These are phyloP conservation scores for Hydropsyche betteni DNA, from an alignment of 2,888 invertebrate species.

Conservation along the genomic window DNA sequence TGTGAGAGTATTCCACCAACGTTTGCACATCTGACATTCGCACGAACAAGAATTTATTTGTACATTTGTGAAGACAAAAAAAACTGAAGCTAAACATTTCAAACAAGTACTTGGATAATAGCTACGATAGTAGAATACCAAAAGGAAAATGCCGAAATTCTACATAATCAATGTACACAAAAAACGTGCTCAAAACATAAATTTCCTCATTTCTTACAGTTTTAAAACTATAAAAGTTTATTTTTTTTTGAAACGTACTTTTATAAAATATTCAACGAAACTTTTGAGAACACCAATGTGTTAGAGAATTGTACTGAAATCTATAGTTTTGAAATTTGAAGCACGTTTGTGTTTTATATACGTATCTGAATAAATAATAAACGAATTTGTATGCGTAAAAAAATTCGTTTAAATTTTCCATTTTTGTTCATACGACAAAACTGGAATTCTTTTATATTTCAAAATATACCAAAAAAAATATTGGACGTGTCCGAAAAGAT, in stretches of 20 bases:
- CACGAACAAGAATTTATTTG: not conserved
- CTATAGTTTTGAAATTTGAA: slow-evolving; percentile 13
- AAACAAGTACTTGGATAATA: too few relatives aligned
- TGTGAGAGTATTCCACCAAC: not conserved
- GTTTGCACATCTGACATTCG: slow-evolving; percentile 5
- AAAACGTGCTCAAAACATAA: too few relatives aligned
- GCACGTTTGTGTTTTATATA: slow-evolving; percentile 11
- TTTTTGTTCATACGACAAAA: slow-evolving; percentile 28
- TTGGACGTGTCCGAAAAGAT: not conserved
- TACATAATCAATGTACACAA: too few relatives aligned
- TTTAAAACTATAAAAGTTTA: too few relatives aligned
- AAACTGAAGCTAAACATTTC: too few relatives aligned
- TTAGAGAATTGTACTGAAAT: not conserved
- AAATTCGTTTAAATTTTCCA: slow-evolving; percentile 27
- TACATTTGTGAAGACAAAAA: too few relatives aligned
- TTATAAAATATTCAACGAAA: too few relatives aligned
- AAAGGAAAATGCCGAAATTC: too few relatives aligned
- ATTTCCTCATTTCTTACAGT: too few relatives aligned
- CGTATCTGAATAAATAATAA: slow-evolving; percentile 30
- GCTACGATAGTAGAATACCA: too few relatives aligned
- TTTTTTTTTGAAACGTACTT: too few relatives aligned
- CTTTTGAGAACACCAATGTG: too few relatives aligned
- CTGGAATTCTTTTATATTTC: not conserved
- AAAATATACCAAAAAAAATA: slow-evolving; percentile 5
- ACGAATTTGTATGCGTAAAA: slow-evolving; percentile 35